Evolutionary conservation across 2,113 vertebrate genomes (phyloP).

Genomic region (Felis chaus): DNA sequence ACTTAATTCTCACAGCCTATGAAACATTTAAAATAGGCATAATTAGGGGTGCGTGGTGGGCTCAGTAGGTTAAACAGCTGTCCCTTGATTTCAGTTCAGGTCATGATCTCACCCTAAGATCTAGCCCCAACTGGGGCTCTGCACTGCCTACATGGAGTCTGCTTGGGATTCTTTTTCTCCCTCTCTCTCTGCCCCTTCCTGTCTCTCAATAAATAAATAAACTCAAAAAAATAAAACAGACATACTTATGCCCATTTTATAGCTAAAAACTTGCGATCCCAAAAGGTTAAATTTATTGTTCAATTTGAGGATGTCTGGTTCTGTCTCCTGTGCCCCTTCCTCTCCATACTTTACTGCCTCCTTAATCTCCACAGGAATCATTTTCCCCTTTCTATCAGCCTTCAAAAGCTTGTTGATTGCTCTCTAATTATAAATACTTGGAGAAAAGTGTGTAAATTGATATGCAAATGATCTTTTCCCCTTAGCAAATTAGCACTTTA

Average conservation of each 20-base stretch:
- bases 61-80: too few species aligned
- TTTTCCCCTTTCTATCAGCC: conserved; percentile 52
- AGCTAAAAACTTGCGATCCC: conserved; percentile 17
- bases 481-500: conserved; percentile 77
- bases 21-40: neutral
- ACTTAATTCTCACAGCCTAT: neutral
- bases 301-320: neutral
- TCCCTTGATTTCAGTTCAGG: too few species aligned
- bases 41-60: neutral
- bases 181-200: too few species aligned
- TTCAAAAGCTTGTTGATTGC: conserved; percentile 78
- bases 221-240: neutral
- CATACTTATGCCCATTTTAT: conserved; percentile 45
- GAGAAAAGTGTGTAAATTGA: conserved; percentile 75
- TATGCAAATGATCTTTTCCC: conserved; percentile 78
- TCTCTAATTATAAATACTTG: conserved; percentile 78
- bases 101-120: too few species aligned
- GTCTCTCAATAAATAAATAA: too few species aligned
- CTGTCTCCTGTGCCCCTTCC: conserved; percentile 28
- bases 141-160: too few species aligned
- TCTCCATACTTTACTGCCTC: neutral
- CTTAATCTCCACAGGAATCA: conserved; percentile 52
- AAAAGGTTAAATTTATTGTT: conserved; percentile 48
- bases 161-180: too few species aligned
- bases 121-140: too few species aligned